These are phyloP conservation scores for Speoplatyrhinus poulsoni DNA, from an alignment of 2,113 vertebrate genomes.

Conservation along the genomic window DNA sequence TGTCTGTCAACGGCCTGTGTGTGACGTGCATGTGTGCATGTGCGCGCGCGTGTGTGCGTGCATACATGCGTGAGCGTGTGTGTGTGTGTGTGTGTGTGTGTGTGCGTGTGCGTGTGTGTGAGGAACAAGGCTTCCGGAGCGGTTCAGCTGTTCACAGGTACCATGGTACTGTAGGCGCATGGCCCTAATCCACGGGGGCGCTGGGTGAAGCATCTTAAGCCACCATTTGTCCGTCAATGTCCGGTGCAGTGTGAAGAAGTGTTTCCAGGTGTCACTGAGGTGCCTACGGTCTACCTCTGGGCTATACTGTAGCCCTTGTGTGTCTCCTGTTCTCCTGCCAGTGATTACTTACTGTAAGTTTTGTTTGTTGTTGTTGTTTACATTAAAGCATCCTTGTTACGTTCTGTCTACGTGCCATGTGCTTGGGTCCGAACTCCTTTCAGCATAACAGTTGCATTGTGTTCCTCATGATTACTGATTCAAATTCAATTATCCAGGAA, in stretches of 20 bases:
- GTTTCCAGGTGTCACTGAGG: too few relatives aligned
- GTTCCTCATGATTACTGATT: too few relatives aligned
- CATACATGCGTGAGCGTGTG: neutral
- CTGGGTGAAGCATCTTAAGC: neutral
- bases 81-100: neutral
- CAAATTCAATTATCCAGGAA: neutral
- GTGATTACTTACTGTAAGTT: too few relatives aligned
- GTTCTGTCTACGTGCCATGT: too few relatives aligned
- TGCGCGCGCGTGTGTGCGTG: neutral
- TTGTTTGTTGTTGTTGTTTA: too few relatives aligned
- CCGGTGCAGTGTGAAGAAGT: conserved; percentile 3
- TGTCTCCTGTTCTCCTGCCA: too few relatives aligned
- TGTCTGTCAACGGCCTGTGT: neutral
- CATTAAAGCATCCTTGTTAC: too few relatives aligned
- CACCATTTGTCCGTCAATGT: neutral
- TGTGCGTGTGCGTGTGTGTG: neutral
- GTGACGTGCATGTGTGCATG: conserved; percentile 1
- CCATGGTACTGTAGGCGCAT: neutral
- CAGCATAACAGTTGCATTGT: too few relatives aligned
- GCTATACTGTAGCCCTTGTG: too few relatives aligned
- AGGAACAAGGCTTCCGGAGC: conserved; percentile 4
- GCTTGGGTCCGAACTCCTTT: too few relatives aligned
- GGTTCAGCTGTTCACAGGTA: neutral
- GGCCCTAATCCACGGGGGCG: neutral
- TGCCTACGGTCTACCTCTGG: too few relatives aligned